Evolutionary conservation across 2,797 vertebrate genomes (phyloP).

Genomic region (Synaphobranchus kaupii): DNA sequence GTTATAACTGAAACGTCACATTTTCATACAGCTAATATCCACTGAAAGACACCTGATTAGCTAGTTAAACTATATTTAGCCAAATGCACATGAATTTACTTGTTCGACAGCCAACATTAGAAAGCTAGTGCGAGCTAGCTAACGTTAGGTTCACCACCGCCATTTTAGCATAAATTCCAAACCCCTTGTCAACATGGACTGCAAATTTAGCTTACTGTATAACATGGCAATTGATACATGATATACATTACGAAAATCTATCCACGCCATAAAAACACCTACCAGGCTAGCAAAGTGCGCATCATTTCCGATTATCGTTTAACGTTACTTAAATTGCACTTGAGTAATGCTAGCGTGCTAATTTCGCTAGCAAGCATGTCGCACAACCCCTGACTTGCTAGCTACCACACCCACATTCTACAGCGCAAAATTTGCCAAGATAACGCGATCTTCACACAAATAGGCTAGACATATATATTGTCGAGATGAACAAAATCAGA

Average conservation of each 20-base stretch:
- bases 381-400: background rate
- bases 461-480: background rate
- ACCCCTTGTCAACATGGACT: background rate
- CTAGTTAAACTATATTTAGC: background rate
- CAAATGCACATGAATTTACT: background rate
- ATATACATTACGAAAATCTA: background rate
- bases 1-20: no score
- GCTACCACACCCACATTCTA: slow-evolving; percentile 14
- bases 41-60: background rate
- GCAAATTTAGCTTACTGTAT: background rate
- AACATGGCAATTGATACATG: background rate
- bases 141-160: slow-evolving; percentile 12
- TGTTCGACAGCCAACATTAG: no score
- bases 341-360: background rate
- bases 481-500: background rate
- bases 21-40: background rate
- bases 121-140: background rate
- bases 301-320: background rate
- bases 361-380: slow-evolving; percentile 6
- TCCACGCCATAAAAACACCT: background rate
- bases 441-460: background rate
- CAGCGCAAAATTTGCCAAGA: background rate
- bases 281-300: background rate
- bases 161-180: slow-evolving; percentile 17
- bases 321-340: background rate